A percentile compares a stretch with the other conserved stretches of the same genome.
These are phyloP conservation scores for Drosophila stalkeri DNA, from an alignment of 2,888 invertebrate genomes.

Conservation along the genomic window DNA sequence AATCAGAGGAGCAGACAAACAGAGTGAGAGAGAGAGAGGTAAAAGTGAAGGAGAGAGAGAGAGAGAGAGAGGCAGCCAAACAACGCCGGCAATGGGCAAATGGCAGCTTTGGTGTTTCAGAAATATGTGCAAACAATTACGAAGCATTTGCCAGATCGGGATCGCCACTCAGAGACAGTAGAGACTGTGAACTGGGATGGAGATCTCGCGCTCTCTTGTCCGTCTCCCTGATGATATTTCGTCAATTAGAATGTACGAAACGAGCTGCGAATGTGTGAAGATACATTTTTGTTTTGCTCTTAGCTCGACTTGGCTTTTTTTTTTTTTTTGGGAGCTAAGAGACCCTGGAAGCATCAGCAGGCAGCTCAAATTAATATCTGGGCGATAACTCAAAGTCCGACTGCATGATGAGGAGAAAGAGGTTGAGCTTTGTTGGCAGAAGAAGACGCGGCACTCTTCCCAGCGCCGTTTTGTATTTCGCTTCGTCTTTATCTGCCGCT, in stretches of 20 bases:
- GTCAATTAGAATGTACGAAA: slow-evolving; percentile 77
- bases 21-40: neutral
- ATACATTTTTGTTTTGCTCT: slow-evolving; percentile 56
- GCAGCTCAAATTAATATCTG: slow-evolving; percentile 79
- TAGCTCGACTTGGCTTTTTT: neutral
- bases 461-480: slow-evolving; percentile 44
- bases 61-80: slow-evolving; percentile 12
- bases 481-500: slow-evolving; percentile 14
- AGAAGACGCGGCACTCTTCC: slow-evolving; percentile 29
- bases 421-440: neutral
- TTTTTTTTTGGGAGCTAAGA: slow-evolving; percentile 56
- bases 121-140: slow-evolving; percentile 81
- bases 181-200: slow-evolving; percentile 17
- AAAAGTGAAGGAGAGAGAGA: neutral
- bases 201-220: slow-evolving; percentile 35
- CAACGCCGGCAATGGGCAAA: slow-evolving; percentile 61
- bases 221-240: slow-evolving; percentile 69
- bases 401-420: slow-evolving; percentile 6
- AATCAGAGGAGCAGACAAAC: slow-evolving; percentile 46
- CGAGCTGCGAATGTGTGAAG: slow-evolving; percentile 78
- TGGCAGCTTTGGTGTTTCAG: slow-evolving; percentile 73
- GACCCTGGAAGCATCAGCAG: slow-evolving; percentile 68
- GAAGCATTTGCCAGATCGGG: slow-evolving; percentile 43
- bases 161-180: slow-evolving; percentile 15
- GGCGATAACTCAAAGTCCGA: slow-evolving; percentile 77